Percentiles rank a stretch among this genome's conserved stretches.
phyloP scores from a whole-genome alignment of 2,888 invertebrate genomes.

The Glaucopsyche alexis region DNA sequence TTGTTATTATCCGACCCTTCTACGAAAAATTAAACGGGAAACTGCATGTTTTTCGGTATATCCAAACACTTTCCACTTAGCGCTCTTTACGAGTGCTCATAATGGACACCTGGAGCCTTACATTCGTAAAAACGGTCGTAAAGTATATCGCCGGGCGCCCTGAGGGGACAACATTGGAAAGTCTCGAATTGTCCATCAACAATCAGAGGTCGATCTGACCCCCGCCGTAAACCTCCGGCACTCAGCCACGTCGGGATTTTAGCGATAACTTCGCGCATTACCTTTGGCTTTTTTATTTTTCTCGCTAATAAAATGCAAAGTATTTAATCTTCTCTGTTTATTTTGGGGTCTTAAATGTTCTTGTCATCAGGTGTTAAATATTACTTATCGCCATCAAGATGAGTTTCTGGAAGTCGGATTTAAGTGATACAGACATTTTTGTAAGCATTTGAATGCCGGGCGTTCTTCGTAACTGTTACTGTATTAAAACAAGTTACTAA shows the following conservation, averaged over 20 bases:
- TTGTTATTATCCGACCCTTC: slow-evolving; percentile 2
- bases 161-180: slow-evolving; percentile 52
- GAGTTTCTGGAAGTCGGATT: background rate
- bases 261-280: background rate
- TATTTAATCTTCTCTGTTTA: background rate
- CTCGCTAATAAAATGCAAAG: slow-evolving; percentile 9
- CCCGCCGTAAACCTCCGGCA: slow-evolving; percentile 70
- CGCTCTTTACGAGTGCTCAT: slow-evolving; percentile 22
- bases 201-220: slow-evolving; percentile 69
- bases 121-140: slow-evolving; percentile 24
- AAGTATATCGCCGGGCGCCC: slow-evolving; percentile 33
- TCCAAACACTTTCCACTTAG: slow-evolving; percentile 18
- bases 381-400: slow-evolving; percentile 3
- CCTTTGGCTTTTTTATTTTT: background rate
- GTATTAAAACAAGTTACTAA: background rate
- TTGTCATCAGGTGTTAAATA: slow-evolving; percentile 11
- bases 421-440: background rate
- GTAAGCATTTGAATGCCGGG: background rate
- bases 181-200: slow-evolving; percentile 78
- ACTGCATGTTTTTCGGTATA: slow-evolving; percentile 4
- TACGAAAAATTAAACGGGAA: background rate
- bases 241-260: slow-evolving; percentile 2
- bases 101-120: slow-evolving; percentile 26
- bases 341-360: slow-evolving; percentile 8
- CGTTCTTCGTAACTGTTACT: background rate